phyloP scores from a whole-genome alignment of 2,888 invertebrate species.

The Microplitis manilae region DNA sequence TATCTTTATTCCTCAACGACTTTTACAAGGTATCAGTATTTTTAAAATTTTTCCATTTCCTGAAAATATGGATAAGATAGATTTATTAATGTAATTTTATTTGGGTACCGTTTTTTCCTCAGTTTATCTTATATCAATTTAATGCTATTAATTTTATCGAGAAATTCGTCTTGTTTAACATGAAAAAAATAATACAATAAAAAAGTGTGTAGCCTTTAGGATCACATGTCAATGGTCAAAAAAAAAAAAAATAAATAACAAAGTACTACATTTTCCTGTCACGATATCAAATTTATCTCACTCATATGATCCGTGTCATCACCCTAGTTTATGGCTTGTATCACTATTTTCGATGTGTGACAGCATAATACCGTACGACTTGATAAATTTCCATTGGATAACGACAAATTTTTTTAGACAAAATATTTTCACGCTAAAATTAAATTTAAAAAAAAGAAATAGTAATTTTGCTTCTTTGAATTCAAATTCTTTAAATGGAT shows the following conservation, averaged over 20 bases:
- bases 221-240: neutral
- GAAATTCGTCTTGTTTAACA: neutral
- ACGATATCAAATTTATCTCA: conserved; percentile 5
- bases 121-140: neutral
- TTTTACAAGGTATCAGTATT: no score
- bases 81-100: no score
- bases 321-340: neutral
- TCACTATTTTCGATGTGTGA: neutral
- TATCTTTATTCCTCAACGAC: no score
- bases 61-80: no score
- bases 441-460: neutral
- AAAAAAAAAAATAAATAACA: neutral
- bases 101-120: no score
- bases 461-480: neutral
- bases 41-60: no score
- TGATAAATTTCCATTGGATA: conserved; percentile 2
- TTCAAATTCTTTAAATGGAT: neutral
- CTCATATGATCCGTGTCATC: conserved; percentile 11
- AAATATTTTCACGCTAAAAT: neutral
- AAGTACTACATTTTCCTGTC: conserved; percentile 1
- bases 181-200: neutral
- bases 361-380: neutral
- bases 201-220: neutral
- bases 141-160: neutral
- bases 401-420: neutral